phyloP scores from a whole-genome alignment of 2,888 invertebrate genomes.

The Rhabditoides inermis region DNA sequence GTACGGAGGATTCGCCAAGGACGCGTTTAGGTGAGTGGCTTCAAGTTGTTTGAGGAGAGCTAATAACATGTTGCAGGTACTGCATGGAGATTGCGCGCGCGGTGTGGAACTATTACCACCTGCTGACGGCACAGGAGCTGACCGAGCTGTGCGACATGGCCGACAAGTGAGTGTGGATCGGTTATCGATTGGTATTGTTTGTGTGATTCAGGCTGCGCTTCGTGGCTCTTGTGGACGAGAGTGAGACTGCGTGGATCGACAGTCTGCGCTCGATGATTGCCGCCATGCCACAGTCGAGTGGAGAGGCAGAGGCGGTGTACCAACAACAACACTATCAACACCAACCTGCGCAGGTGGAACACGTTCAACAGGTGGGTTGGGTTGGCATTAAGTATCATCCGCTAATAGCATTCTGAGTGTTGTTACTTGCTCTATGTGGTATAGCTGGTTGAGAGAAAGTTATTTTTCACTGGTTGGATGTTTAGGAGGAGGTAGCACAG shows the following conservation, averaged over 20 bases:
- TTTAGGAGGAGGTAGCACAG: too few species aligned
- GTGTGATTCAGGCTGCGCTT: conserved; percentile 10
- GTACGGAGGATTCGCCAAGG: conserved; percentile 39
- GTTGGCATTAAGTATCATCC: too few species aligned
- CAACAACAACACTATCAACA: background rate
- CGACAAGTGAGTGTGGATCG: conserved; percentile 16
- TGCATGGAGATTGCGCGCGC: conserved; percentile 25
- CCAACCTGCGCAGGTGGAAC: background rate
- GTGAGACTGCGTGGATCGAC: conserved; percentile 25
- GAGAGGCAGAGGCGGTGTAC: too few species aligned
- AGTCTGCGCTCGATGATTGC: conserved; percentile 14
- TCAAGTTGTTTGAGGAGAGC: background rate
- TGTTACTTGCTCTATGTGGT: too few species aligned
- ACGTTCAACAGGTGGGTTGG: too few species aligned
- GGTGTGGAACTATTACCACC: conserved; percentile 17
- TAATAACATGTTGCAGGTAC: conserved; percentile 12
- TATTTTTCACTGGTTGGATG: too few species aligned
- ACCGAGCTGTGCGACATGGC: conserved; percentile 33
- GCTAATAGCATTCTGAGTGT: too few species aligned
- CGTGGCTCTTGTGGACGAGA: conserved; percentile 15
- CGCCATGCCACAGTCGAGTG: conserved; percentile 1
- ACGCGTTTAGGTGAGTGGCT: conserved; percentile 19
- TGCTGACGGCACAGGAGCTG: conserved; percentile 15
- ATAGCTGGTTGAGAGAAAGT: too few species aligned
- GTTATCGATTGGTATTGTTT: background rate